Evolutionary conservation across 2,113 vertebrate genomes (phyloP).

Genomic region (Corythaeola cristata): DNA sequence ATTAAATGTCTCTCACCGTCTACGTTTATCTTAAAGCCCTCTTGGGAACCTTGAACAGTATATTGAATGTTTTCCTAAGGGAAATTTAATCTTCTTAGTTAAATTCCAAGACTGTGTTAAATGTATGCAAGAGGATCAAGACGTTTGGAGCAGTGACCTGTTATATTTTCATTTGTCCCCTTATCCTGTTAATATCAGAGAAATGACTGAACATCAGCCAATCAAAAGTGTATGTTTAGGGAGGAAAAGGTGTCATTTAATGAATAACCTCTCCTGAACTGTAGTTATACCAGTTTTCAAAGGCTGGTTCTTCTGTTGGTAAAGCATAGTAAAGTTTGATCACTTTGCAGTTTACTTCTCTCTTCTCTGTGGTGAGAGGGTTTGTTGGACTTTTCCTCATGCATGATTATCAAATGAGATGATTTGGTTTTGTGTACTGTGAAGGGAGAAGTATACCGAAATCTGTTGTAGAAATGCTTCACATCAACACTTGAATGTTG

Average conservation of each 20-base stretch:
- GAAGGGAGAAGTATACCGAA: not conserved
- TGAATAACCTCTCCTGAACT: accelerated
- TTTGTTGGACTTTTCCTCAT: accelerated
- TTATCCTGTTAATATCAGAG: not conserved
- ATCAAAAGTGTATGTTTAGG: not conserved
- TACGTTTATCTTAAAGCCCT: not conserved
- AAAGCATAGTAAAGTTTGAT: not conserved
- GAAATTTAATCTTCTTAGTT: not conserved
- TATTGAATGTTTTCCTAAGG: not conserved
- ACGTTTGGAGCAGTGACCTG: not conserved
- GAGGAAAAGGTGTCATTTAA: not conserved
- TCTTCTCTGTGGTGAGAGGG: not conserved
- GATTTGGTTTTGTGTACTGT: not conserved
- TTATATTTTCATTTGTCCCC: not conserved
- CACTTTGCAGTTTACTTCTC: not conserved
- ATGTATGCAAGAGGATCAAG: not conserved
- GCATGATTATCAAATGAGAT: not conserved
- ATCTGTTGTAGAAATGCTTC: not conserved
- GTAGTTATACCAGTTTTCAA: not conserved
- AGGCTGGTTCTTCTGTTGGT: not conserved
- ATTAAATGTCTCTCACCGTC: not conserved
- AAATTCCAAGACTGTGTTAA: not conserved
- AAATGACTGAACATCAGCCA: not conserved
- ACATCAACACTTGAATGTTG: not conserved
- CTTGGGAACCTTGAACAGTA: not conserved